Conservation (phyloP, 92 coral and sea anemone genomes). For the Hydrozoanthus gracilis region DNA sequence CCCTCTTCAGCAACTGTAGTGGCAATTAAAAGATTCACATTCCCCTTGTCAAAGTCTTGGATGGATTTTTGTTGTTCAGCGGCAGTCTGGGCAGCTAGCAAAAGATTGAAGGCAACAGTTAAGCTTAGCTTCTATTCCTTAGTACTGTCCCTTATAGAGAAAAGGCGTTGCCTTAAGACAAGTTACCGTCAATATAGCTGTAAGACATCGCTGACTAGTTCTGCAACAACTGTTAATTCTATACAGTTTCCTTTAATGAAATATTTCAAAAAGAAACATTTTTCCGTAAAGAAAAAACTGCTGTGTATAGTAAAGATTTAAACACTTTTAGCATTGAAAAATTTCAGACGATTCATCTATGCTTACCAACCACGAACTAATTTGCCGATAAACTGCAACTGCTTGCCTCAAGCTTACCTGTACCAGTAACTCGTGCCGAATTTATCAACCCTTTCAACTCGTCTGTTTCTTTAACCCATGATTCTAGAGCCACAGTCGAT, state of each 20-base stretch:
- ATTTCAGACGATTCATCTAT: too few relatives aligned
- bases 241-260: too few relatives aligned
- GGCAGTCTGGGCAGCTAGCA: conserved; percentile 85
- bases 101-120: not conserved
- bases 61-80: conserved; percentile 80
- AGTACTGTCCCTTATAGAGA: too few relatives aligned
- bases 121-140: too few relatives aligned
- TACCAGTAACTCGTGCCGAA: conserved; percentile 77
- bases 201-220: too few relatives aligned
- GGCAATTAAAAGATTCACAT: conserved; percentile 87
- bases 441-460: conserved; percentile 56
- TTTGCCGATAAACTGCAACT: not conserved
- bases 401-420: conserved; percentile 52
- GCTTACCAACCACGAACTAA: too few relatives aligned
- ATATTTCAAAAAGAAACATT: too few relatives aligned
- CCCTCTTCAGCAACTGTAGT: conserved; percentile 90
- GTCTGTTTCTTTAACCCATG: conserved; percentile 75
- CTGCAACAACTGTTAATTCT: too few relatives aligned
- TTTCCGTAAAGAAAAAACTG: not conserved
- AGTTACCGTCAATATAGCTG: too few relatives aligned
- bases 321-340: too few relatives aligned
- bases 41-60: conserved; percentile 78
- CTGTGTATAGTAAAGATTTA: too few relatives aligned
- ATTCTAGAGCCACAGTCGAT: conserved; percentile 72
- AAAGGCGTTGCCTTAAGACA: too few relatives aligned